Base-by-base conservation (phyloP, 1,140 invertebrate genomes). In the Achroia grisella region DNA sequence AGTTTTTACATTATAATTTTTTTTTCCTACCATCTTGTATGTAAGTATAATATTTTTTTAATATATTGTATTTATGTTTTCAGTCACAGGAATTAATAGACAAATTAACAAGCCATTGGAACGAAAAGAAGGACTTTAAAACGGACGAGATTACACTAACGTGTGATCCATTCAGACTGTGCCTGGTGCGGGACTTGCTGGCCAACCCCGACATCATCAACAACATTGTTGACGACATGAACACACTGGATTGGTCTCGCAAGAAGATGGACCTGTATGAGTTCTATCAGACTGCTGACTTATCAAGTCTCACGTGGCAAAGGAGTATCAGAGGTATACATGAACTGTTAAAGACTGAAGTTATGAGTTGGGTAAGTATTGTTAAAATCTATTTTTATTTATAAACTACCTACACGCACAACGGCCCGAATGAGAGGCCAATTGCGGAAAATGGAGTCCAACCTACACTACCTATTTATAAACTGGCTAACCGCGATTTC, bases 181-280 rank as follows among this genome's bases (percentile, higher is more conserved):
- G 89, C 46, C 82, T 87, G 10, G 66, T 92, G 17, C 86, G 89
- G 10, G 86, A 91, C 59, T 87, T 93, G 47, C 48, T 92, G 10
- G 70, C 71, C 1, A 86, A 87, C 45, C 50, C 79, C 0, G 68
- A 82, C 10, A 84, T 89, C 12, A 86, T 91, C 28, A 85, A 90
- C 33, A 85, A 90, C 43, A 86, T 90, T 23, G 81, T 90, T 39
- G 83, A 89, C 14, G 87, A 91, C 53, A 88, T 91, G 67, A 89
- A 90, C 49, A 84, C 89, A n/a, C 57, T 91, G n/a, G 86, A 90
- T 23, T 91, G 90, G 88, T 88, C 87, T 15, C 78, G 87, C 23
- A 88, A 90, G 46, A 89, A 88, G 47, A 89, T 91, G 86, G 92
- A 93, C 55, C 68, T 93, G 0, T 93, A 92, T 63, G 90, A 92